Evolutionary conservation across 2,797 vertebrate species (phyloP).

Genomic region (Ataeniobius toweri): DNA sequence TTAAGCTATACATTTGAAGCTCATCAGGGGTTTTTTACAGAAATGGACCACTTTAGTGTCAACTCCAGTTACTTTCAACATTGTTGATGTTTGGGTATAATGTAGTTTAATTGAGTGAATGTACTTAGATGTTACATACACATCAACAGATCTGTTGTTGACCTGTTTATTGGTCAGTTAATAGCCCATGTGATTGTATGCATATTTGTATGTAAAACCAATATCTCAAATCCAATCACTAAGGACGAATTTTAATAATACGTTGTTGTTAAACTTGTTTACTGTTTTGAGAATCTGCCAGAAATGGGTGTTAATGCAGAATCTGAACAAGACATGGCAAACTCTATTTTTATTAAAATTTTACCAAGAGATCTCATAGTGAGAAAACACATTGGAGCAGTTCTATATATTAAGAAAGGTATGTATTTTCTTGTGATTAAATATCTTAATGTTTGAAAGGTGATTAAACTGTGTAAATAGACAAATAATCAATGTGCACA

Average conservation of each 20-base stretch:
- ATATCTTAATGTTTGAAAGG: not conserved
- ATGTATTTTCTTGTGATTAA: not conserved
- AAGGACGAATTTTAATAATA: not conserved
- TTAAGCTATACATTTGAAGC: too few species aligned
- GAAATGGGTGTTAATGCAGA: not conserved
- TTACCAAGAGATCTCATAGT: not conserved
- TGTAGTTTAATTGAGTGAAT: not conserved
- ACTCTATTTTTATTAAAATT: not conserved
- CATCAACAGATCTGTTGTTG: not conserved
- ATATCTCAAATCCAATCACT: not conserved
- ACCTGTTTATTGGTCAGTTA: not conserved
- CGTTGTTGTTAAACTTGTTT: not conserved
- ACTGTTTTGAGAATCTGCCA: not conserved
- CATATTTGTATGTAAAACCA: not conserved
- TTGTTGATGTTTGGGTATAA: not conserved
- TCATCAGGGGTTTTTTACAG: too few species aligned
- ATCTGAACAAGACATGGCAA: not conserved
- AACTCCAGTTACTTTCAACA: not conserved
- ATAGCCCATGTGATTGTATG: not conserved
- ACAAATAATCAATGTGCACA: not conserved
- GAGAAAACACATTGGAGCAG: not conserved
- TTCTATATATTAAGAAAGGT: not conserved
- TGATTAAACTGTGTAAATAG: not conserved
- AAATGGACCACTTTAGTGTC: too few species aligned
- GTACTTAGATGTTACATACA: not conserved